A percentile compares a stretch with the other conserved stretches of the same genome.
Evolutionary conservation across 2,113 vertebrate species (phyloP).

Genomic region (Choloepus hoffmanni): DNA sequence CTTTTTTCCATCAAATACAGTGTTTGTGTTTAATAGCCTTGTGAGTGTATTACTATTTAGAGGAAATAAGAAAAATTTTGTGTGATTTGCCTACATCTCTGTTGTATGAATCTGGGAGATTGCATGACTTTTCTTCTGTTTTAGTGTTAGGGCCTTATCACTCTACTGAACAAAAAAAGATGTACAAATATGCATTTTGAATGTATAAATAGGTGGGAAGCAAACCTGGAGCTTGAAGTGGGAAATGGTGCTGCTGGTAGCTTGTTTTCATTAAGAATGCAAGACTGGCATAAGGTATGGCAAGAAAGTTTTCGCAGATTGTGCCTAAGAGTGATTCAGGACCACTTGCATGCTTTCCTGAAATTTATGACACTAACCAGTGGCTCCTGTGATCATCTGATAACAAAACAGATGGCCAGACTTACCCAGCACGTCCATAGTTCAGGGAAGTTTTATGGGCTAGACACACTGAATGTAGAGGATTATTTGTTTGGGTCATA

Average conservation of each 20-base stretch:
- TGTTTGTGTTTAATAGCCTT: background rate
- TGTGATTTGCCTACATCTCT: background rate
- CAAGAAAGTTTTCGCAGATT: constrained; percentile 45
- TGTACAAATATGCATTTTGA: background rate
- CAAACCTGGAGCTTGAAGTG: background rate
- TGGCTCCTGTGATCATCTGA: background rate
- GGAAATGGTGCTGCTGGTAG: background rate
- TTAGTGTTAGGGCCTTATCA: background rate
- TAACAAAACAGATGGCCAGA: background rate
- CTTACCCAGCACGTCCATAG: background rate
- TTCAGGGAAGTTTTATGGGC: constrained; percentile 35
- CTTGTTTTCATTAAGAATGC: background rate
- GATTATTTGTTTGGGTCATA: constrained; percentile 53
- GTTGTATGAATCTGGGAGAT: background rate
- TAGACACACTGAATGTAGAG: background rate
- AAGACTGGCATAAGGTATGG: background rate
- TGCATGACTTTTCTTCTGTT: background rate
- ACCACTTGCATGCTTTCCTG: background rate
- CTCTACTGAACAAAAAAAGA: background rate
- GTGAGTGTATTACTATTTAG: constrained; percentile 11
- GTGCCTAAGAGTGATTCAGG: background rate
- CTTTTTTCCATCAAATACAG: constrained; percentile 36
- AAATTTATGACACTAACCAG: constrained; percentile 51
- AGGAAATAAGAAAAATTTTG: constrained; percentile 42
- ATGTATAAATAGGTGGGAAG: background rate